Conservation (phyloP, 2,113 vertebrate genomes). For the Semnopithecus entellus region DNA sequence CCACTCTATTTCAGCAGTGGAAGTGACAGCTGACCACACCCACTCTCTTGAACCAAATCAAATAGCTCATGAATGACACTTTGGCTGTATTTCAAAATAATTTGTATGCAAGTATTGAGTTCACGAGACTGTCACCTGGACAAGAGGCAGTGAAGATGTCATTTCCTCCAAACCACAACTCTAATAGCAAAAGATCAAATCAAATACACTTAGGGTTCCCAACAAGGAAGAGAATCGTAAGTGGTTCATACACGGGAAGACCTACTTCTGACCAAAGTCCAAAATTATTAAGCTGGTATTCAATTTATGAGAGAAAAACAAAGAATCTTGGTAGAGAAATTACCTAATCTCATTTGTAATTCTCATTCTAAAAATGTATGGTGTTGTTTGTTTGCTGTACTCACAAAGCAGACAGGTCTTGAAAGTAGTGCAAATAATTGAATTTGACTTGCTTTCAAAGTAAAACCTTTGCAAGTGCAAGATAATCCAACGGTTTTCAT, state of each 20-base stretch:
- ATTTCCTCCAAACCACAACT: background rate
- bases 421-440: background rate
- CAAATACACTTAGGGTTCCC: background rate
- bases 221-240: background rate
- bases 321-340: background rate
- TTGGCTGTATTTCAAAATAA: background rate
- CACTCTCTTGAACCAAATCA: background rate
- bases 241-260: background rate
- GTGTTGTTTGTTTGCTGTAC: background rate
- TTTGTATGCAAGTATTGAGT: background rate
- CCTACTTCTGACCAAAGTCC: background rate
- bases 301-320: background rate
- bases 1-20: background rate
- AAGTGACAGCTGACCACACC: background rate
- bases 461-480: background rate
- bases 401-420: background rate
- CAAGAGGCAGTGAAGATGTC: background rate
- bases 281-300: background rate
- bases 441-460: background rate
- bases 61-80: background rate
- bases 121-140: background rate
- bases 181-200: background rate
- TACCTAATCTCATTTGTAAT: background rate
- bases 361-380: background rate
- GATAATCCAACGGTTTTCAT: background rate